Evolutionary conservation across 35 echinoderm and acorn worm genomes (phyloP).

Genomic region (Heliocidaris tuberculata): DNA sequence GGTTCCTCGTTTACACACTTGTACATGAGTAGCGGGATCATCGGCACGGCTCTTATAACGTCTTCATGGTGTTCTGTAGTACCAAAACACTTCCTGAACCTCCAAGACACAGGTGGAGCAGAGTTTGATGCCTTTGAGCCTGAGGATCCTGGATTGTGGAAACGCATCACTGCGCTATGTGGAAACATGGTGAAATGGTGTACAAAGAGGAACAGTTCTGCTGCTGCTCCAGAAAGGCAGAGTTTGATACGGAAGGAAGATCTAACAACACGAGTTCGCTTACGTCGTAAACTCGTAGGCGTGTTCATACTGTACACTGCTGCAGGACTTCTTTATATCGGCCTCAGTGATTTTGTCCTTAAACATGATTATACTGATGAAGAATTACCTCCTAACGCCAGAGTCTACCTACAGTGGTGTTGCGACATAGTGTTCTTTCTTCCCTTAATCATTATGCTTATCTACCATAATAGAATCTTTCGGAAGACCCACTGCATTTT

Average conservation of each 20-base stretch:
- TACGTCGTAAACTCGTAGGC: neutral
- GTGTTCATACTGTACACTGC: neutral
- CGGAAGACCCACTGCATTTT: neutral
- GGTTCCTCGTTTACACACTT: neutral
- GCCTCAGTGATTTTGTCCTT: neutral
- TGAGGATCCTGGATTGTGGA: neutral
- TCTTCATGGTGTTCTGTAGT: neutral
- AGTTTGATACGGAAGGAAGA: neutral
- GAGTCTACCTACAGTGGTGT: constrained; percentile 26
- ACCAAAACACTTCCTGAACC: neutral
- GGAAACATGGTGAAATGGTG: too few relatives aligned
- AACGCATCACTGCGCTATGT: neutral
- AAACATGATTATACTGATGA: neutral
- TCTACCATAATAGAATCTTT: neutral
- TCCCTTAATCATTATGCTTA: neutral
- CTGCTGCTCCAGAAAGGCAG: neutral
- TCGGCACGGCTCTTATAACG: neutral
- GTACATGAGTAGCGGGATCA: neutral
- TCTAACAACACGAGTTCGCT: neutral
- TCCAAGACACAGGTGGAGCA: neutral
- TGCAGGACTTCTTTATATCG: neutral
- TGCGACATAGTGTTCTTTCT: neutral
- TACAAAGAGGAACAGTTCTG: neutral
- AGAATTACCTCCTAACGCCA: neutral
- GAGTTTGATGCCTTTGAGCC: neutral